Evolutionary conservation across 2,797 vertebrate genomes (phyloP), one percentile per base, ranked within the genome.

Genomic region (Micropoecilia bifurca): DNA sequence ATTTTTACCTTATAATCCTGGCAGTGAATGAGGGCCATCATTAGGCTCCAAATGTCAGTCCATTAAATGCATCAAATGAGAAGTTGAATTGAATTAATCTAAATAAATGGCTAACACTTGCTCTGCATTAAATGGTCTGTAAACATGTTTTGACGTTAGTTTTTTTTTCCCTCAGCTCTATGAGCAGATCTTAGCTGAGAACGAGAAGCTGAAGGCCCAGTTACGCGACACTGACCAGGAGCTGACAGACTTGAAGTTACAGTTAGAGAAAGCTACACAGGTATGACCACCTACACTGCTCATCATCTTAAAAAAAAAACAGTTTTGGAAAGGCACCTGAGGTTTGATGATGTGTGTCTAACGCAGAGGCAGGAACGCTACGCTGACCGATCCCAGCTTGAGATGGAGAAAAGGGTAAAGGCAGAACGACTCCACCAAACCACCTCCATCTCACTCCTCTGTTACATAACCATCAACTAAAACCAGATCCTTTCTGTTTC

Each of bases 401-500:
- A 99, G 97, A 98, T 98, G 96, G 99, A 99, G 95, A 99, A 99
- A 97, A 99, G 98, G 98, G 99, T 99, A 97, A 97, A 90, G 80
- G 83, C 75, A 7, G 0, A 68, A 63, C 16, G 3, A 13, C 9
- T 61, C 76, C 33, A 41, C 36, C 43, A 41, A 57, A 6, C 30
- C 20, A 18, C 18, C 48, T 71, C 39, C 16, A 39, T 43, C 9
- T 2, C 30, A 14, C 45, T 16, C 33, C 61, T 66, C 43, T 39
- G 1, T 45, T 30, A 36, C 66, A 30, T 59, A 71, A 16, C 43
- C 28, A 18, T 43, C 4, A 80, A 46, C 61, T 25, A 46, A 59
- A 59, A 48, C 1, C 8, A 57, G 75, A 33, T 75, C 73, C 71
- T 76, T 9, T 69, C 7, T 73, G 53, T 79, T n/a, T 84, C 7